Base-by-base conservation (phyloP, 2,888 invertebrate genomes). In the Dynastes grantii region DNA sequence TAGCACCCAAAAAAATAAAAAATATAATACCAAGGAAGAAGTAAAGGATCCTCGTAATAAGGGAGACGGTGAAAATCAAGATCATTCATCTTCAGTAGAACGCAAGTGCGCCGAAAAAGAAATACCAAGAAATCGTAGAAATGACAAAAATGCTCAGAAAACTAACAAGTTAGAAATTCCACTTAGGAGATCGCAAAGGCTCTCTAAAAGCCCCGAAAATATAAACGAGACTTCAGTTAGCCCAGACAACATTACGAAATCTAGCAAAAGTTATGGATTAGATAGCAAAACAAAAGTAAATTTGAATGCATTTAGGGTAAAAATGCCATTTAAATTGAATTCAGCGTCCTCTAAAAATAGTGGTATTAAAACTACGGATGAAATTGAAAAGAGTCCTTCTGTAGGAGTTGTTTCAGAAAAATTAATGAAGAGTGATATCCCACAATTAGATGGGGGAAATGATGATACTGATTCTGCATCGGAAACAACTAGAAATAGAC, bases 391-490 rank as follows among this genome's bases (percentile, higher is more conserved):
- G 2, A 13, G 5, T 6, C 13, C 32, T 2, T 13, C 3, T 8
- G 29, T 64, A 6, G 13, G 13, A 32, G n/a, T 32, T n/a, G 3
- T n/a, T 37, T 13, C 51, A n/a, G 51, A 51, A 9, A 51, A 51
- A 9, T 9, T 13, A 9, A 5, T 51, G 51, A 9, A 53, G 13
- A 32, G 13, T 37, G 11, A 16, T 9, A 77, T 85, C 71, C 78
- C 81, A 5, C 85, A 86, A 81, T 5, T 84, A 27, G 86, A 86
- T 81, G 86, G 86, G 51, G 79, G 76, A 27, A 77, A 78, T 64
- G 82, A 83, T 55, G 81, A 83, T 73, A 81, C 76, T 53, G 82
- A 81, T 55, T 81, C 80, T 73, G 80, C 79, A 58, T 76, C 22
- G 37, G 40, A 61, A 76, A 29, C 58, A 11, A 67, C 79, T 49